Percentiles rank a stretch among this genome's conserved stretches.
Evolutionary conservation across 2,888 invertebrate species (phyloP).

Genomic region (Zonitis immaculata): DNA sequence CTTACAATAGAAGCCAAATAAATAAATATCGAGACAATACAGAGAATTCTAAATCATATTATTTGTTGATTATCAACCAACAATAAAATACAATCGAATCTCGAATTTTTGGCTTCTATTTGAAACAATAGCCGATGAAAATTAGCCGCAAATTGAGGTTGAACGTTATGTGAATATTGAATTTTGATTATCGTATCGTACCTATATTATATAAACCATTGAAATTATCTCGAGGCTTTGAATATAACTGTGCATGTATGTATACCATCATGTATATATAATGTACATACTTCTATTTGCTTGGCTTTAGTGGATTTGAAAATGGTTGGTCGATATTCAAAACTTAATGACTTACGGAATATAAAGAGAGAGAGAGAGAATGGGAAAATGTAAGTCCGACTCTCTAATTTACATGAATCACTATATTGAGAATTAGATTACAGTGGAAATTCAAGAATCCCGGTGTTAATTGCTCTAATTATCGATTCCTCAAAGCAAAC

Average conservation of each 20-base stretch:
- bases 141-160: conserved; percentile 15
- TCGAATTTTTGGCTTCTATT: conserved; percentile 14
- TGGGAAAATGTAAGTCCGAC: background rate
- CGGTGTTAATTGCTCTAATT: too few species aligned
- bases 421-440: background rate
- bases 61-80: conserved; percentile 3
- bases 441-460: too few species aligned
- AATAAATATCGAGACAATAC: too few species aligned
- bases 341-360: background rate
- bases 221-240: background rate
- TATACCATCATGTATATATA: too few species aligned
- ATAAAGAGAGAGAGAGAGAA: background rate
- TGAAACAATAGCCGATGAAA: conserved; percentile 13
- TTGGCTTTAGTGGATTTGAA: background rate
- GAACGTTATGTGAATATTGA: conserved; percentile 12
- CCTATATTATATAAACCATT: too few species aligned
- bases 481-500: too few species aligned
- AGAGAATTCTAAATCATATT: background rate
- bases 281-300: background rate
- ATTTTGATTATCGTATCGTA: conserved; percentile 12
- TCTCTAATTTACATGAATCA: background rate
- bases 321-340: background rate
- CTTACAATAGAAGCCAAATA: too few species aligned
- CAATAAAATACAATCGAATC: conserved; percentile 14
- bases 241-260: background rate